Base-by-base conservation (phyloP, 1,140 invertebrate genomes). In the Papilio machaon region DNA sequence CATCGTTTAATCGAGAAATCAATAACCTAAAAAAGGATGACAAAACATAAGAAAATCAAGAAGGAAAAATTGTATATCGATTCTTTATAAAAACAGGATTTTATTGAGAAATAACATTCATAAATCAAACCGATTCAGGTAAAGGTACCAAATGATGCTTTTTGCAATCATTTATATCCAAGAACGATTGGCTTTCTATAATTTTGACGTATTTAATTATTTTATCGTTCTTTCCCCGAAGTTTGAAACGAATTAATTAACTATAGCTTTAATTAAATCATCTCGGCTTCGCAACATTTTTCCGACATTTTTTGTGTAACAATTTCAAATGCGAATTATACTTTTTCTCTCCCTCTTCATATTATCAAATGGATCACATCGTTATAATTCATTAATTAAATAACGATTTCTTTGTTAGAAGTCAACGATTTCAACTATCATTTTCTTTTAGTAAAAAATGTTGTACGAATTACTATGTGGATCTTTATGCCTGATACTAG, bases 151-250 rank as follows among this genome's bases (percentile, higher is more conserved):
- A 88, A 85, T 67, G 79, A 58, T 54, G 58, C 81, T 84, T 79
- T 85, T 80, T 86, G 85, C 85, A 82, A 87, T 87, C 85, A 89
- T 92, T 89, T 89, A 90, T 90, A 87, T 79, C 77, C 38, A 75
- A 85, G 81, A 88, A 82, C 87, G 87, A 92, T 90, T 91, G 89
- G 88, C 89, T 89, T 91, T 86, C 88, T 89, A 91, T 90, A 91
- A 91, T 90, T 91, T 91, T 90, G 91, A 91, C 89, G 88, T 89
- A 88, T 91, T 89, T 89, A 91, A 91, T 92, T 91, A 92, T 90
- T 90, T 90, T 87, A 89, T 89, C 86, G 85, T 86, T 84, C 86
- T 84, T 84, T 86, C 73, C 7, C 82, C 82, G 75, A 87, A 86
- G 83, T 82, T 67, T 85, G 86, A 84, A 80, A 82, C 84, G 84